These are phyloP conservation scores for Leucophora obtusa DNA, from an alignment of 2,888 invertebrate genomes.

Conservation along the genomic window DNA sequence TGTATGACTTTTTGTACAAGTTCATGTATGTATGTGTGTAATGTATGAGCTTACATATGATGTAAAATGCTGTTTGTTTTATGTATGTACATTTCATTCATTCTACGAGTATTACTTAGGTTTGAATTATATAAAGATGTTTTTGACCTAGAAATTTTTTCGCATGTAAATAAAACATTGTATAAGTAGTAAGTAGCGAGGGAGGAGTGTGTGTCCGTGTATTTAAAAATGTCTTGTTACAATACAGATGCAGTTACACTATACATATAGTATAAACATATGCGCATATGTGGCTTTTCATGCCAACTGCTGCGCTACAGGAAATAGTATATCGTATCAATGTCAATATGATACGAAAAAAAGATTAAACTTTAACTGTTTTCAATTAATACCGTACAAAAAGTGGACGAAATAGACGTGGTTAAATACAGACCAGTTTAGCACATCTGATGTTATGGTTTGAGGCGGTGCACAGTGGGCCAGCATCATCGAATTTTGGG, in stretches of 20 bases:
- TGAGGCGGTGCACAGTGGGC: too few species aligned
- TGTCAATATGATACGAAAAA: too few species aligned
- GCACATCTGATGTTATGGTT: too few species aligned
- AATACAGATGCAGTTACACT: background rate
- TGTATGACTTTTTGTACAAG: constrained; percentile 2
- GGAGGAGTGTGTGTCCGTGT: background rate
- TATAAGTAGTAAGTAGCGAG: background rate
- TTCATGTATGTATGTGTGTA: background rate
- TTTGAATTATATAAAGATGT: constrained; percentile 41
- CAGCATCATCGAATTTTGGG: too few species aligned
- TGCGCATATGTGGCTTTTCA: too few species aligned
- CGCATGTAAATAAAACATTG: constrained; percentile 39
- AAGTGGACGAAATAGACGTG: too few species aligned
- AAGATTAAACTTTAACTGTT: too few species aligned
- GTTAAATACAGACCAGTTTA: too few species aligned
- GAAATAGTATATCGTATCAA: too few species aligned
- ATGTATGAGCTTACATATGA: background rate
- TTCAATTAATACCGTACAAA: too few species aligned
- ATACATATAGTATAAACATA: too few species aligned
- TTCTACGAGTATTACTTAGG: constrained; percentile 29
- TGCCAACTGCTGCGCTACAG: too few species aligned
- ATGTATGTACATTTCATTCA: constrained; percentile 26
- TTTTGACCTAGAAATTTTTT: constrained; percentile 57
- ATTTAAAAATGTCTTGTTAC: background rate
- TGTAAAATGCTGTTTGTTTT: constrained; percentile 26